Conservation (phyloP, 30 jellyfish, hydroid and myxozoan species). For the Turritopsis dohrnii region DNA sequence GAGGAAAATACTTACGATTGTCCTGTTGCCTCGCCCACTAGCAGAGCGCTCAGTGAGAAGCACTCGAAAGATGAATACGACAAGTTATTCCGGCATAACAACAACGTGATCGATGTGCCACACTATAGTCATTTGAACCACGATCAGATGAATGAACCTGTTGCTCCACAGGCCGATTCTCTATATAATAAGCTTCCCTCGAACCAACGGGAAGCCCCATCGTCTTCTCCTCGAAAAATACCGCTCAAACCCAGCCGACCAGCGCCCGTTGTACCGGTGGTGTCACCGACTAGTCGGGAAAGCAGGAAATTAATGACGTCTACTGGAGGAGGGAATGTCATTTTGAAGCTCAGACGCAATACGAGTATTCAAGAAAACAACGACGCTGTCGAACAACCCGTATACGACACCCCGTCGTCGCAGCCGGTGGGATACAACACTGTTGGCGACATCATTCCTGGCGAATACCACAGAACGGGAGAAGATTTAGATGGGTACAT, state of each 20-base stretch:
- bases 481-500: constrained; percentile 17
- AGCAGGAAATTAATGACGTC: neutral
- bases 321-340: neutral
- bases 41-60: neutral
- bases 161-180: neutral
- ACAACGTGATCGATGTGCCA: neutral
- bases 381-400: constrained; percentile 15
- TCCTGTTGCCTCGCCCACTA: neutral
- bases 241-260: neutral
- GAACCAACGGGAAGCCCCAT: neutral
- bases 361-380: neutral
- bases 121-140: neutral
- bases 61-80: constrained; percentile 2
- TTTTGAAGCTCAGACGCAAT: constrained; percentile 11
- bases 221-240: neutral
- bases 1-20: constrained; percentile 23
- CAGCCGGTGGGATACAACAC: neutral
- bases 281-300: neutral
- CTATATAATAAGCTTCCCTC: neutral
- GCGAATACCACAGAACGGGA: neutral
- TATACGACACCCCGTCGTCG: neutral
- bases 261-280: constrained; percentile 8
- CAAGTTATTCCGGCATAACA: constrained; percentile 1
- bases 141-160: neutral
- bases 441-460: constrained; percentile 22